Evolutionary conservation across 2,797 vertebrate species (phyloP).

Genomic region (Todus mexicanus): DNA sequence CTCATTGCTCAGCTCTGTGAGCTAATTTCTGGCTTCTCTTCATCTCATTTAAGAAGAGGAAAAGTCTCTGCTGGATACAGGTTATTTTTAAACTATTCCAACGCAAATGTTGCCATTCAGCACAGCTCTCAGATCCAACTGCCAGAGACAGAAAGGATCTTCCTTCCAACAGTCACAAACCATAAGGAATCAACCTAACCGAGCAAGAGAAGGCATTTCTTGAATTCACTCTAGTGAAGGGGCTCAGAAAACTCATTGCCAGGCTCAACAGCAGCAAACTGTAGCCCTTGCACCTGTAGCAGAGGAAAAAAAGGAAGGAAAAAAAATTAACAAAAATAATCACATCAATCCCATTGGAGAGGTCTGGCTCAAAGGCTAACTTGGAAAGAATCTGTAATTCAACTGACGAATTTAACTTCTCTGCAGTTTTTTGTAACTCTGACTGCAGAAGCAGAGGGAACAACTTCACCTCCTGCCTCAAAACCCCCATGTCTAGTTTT

Average conservation of each 20-base stretch:
- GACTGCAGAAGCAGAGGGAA: not conserved
- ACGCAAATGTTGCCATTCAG: not conserved
- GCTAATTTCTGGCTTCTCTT: conserved; percentile 5
- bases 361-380: not conserved
- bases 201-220: not conserved
- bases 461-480: not conserved
- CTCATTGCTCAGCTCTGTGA: not conserved
- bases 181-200: not conserved
- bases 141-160: not conserved
- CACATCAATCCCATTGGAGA: not conserved
- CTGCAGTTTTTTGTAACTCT: too few relatives aligned
- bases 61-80: not conserved
- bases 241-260: not conserved
- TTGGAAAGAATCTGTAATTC: not conserved
- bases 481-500: not conserved
- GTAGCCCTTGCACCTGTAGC: not conserved
- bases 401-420: too few relatives aligned
- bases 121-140: not conserved
- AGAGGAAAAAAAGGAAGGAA: not conserved
- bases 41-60: not conserved
- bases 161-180: not conserved
- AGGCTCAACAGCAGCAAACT: not conserved
- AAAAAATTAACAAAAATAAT: not conserved
- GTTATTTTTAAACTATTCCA: conserved; percentile 7
- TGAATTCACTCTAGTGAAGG: not conserved